Base-by-base conservation (phyloP, 2,888 invertebrate genomes). In the Lasioglossum lativentre region DNA sequence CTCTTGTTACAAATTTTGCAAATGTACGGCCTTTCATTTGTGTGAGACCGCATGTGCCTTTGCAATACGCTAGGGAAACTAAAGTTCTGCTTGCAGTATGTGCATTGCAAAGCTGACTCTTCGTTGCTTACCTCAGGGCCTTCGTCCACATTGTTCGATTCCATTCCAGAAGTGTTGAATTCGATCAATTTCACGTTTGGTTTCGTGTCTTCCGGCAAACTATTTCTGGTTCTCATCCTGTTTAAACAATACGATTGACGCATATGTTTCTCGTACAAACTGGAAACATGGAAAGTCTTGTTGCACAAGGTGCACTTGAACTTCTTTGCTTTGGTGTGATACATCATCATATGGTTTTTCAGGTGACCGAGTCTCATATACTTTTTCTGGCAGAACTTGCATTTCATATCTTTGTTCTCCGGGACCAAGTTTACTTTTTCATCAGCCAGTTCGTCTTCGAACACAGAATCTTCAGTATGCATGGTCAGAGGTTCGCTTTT, bases 21-120 rank as follows among this genome's bases (percentile, higher is more conserved):
- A 23, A 90, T 82, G 75, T 93, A 94, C 0, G 94, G 94, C 12
- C 93, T 85, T 83, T 94, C 94, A 56, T 93, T 93, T 23, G 94
- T 94, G 63, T 94, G 94, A 4, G 93, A 93, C 56, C 94, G 91
- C 82, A 94, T 88, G 73, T 94, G 94, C 27, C 94, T 87, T 75
- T 93, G 92, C 52, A 94, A 85, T n/a, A 94, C 92, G 72, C 94
- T 94, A 2, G 93, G 93, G 34, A 93, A 94, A 68, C 86, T 91
- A 42, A 94, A 94, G 77, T 90, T 92, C 80, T 93, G 93, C 68
- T 92, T 89, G 76, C 94, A 94, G 71, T 90, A 93, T 0, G 89
- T 86, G 72, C 94, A 94, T 47, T 92, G 83, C n/a, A 94, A 75
- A 2, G 82, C 75, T 3, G 91, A 81, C 47, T 89, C 84, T 12